A percentile compares a stretch with the other conserved stretches of the same genome.
phyloP scores from a whole-genome alignment of 2,888 invertebrate genomes.

The Phengaris arion region DNA sequence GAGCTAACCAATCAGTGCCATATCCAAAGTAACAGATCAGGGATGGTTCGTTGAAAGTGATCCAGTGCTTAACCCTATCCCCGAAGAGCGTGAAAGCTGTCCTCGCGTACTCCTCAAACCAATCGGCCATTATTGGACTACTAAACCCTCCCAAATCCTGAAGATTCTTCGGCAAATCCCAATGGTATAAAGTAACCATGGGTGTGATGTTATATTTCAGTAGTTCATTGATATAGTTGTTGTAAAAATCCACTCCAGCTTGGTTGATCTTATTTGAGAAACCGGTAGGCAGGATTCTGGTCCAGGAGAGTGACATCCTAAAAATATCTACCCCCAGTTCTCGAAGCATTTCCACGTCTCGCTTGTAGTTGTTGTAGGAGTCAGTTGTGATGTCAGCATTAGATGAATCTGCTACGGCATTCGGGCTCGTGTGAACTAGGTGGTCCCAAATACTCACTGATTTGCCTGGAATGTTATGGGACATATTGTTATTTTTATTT shows the following conservation, averaged over 20 bases:
- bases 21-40: slow-evolving; percentile 67
- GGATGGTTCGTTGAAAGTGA: slow-evolving; percentile 80
- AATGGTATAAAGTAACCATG: neutral
- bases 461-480: slow-evolving; percentile 34
- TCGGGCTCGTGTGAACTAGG: slow-evolving; percentile 47
- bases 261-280: slow-evolving; percentile 43
- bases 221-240: neutral
- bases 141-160: slow-evolving; percentile 5
- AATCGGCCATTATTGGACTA: slow-evolving; percentile 3
- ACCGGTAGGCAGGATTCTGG: neutral
- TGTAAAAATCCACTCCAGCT: neutral
- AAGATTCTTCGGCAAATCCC: slow-evolving; percentile 7
- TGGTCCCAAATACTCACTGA: neutral
- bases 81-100: neutral
- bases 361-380: neutral
- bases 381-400: slow-evolving; percentile 4
- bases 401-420: slow-evolving; percentile 43
- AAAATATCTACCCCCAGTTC: slow-evolving; percentile 1
- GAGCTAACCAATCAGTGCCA: slow-evolving; percentile 52
- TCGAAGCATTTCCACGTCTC: slow-evolving; percentile 5
- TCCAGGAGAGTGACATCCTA: slow-evolving; percentile 4
- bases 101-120: slow-evolving; percentile 13
- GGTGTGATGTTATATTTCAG: slow-evolving; percentile 9
- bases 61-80: slow-evolving; percentile 59
- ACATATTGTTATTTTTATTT: slow-evolving; percentile 69